A percentile compares a stretch with the other conserved stretches of the same genome.
Conservation (phyloP, 2,888 invertebrate genomes). For the Cremastobaeus sp. region DNA sequence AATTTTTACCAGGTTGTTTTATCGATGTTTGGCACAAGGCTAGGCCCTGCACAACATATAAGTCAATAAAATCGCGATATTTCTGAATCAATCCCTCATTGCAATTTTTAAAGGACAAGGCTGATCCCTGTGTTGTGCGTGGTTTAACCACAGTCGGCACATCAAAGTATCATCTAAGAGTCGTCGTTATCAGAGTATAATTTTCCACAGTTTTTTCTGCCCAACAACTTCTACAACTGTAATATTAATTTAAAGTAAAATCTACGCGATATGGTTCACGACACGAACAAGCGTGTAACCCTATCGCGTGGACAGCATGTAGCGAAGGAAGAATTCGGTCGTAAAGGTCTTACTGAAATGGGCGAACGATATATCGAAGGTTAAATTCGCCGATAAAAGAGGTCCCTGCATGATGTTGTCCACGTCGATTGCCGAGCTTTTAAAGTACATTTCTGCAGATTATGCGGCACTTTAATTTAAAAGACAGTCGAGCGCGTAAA, state of each 20-base stretch:
- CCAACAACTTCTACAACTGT: neutral
- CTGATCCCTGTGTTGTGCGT: too few species aligned
- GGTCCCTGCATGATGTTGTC: slow-evolving; percentile 37
- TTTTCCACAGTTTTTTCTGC: slow-evolving; percentile 22
- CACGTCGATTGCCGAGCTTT: slow-evolving; percentile 43
- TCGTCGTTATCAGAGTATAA: slow-evolving; percentile 39
- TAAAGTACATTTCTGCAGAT: slow-evolving; percentile 46
- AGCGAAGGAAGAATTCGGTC: slow-evolving; percentile 56
- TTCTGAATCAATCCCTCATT: too few species aligned
- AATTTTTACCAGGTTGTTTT: slow-evolving; percentile 32
- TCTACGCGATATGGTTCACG: slow-evolving; percentile 24
- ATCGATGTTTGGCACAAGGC: too few species aligned
- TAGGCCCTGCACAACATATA: too few species aligned
- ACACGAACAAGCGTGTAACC: slow-evolving; percentile 35
- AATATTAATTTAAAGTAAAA: slow-evolving; percentile 41
- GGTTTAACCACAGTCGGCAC: too few species aligned
- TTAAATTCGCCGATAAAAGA: slow-evolving; percentile 61
- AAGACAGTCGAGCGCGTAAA: slow-evolving; percentile 48
- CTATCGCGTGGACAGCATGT: slow-evolving; percentile 51
- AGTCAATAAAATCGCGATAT: too few species aligned
- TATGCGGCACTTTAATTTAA: slow-evolving; percentile 59
- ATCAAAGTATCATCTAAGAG: too few species aligned
- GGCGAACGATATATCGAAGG: slow-evolving; percentile 43
- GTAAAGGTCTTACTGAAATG: slow-evolving; percentile 33
- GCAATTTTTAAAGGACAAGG: too few species aligned